Evolutionary conservation across 2,113 vertebrate genomes (phyloP).

Genomic region (Piaya cayana): DNA sequence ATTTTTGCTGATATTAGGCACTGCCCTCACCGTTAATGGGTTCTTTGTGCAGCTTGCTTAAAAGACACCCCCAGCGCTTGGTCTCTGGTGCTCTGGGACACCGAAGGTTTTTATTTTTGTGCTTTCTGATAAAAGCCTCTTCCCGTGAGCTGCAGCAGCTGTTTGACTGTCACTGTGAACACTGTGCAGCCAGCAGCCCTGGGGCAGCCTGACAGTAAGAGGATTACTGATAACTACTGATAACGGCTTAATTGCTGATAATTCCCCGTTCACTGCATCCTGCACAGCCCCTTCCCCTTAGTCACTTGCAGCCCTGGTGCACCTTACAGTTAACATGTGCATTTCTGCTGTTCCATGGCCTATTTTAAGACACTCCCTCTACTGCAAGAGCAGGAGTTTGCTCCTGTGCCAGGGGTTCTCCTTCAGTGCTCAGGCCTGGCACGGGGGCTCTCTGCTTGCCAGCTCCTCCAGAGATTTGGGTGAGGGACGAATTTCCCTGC

Average conservation of each 20-base stretch:
- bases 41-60: neutral
- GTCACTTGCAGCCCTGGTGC: neutral
- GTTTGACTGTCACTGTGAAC: neutral
- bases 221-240: neutral
- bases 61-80: neutral
- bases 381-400: no score
- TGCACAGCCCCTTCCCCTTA: neutral
- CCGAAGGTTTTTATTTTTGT: neutral
- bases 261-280: fast-evolving
- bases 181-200: neutral
- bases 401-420: neutral
- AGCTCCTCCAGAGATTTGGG: neutral
- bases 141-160: neutral
- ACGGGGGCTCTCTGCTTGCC: neutral
- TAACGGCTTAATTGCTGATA: neutral
- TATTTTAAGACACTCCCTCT: neutral
- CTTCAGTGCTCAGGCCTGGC: fast-evolving
- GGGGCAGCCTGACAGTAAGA: neutral
- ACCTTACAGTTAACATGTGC: neutral
- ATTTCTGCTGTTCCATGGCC: neutral
- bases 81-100: neutral
- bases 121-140: neutral
- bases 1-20: neutral
- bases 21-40: neutral
- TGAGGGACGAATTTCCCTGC: neutral